phyloP scores from a whole-genome alignment of 2,888 invertebrate species.

The Tuta absoluta region DNA sequence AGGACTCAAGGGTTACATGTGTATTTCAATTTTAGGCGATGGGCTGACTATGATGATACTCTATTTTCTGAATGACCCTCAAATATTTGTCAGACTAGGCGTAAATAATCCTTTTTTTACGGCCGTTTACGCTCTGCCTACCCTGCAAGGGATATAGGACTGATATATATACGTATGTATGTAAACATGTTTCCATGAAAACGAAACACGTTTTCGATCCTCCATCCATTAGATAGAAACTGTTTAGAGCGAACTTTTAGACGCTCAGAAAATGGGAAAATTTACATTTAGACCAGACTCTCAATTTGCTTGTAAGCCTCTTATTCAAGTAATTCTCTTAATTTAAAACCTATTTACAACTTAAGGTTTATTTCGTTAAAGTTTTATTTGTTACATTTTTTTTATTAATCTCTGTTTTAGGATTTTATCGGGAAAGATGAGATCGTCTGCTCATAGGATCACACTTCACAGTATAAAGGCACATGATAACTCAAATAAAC shows the following conservation, averaged over 20 bases:
- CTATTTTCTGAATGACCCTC: no score
- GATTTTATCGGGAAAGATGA: not conserved
- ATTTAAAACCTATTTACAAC: slow-evolving; percentile 5
- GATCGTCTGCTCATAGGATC: no score
- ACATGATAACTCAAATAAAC: no score
- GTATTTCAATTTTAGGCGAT: no score
- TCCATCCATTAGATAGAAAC: not conserved
- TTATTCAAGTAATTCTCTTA: slow-evolving; percentile 4
- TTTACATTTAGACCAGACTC: slow-evolving; percentile 13
- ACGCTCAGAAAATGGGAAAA: not conserved
- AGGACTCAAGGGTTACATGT: no score
- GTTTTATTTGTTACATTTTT: not conserved
- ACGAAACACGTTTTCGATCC: not conserved
- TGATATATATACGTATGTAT: no score
- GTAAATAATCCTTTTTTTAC: no score
- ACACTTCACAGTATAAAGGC: no score
- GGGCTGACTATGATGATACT: no score
- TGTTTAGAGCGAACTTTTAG: slow-evolving; percentile 1
- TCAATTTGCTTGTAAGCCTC: not conserved
- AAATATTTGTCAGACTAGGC: no score
- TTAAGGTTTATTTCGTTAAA: not conserved
- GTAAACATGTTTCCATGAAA: not conserved
- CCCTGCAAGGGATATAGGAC: no score
- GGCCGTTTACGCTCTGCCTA: no score
- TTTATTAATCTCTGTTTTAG: not conserved